Evolutionary conservation across 1,140 invertebrate species (phyloP).

Genomic region (Saxidomus purpurata): DNA sequence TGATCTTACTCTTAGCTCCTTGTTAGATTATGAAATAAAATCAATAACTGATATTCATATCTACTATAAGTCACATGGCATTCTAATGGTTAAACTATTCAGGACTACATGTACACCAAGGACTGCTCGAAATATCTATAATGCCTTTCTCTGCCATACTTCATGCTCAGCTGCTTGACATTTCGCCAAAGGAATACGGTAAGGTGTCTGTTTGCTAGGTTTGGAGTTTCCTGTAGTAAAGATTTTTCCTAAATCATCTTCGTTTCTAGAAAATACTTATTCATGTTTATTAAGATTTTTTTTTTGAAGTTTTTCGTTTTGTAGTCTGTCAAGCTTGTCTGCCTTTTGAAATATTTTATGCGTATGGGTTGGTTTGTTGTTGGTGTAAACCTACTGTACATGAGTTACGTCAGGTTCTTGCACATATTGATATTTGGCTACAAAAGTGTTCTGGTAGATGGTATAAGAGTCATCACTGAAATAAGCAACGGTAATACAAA

Average conservation of each 20-base stretch:
- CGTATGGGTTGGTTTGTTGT: background rate
- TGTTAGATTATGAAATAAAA: no score
- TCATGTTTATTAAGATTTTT: slow-evolving; percentile 43
- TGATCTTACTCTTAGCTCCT: no score
- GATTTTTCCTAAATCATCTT: no score
- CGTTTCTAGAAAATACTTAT: no score
- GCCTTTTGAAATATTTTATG: background rate
- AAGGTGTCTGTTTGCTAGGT: slow-evolving; percentile 19
- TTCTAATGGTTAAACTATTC: no score
- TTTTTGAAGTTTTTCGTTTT: background rate
- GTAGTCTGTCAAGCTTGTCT: background rate
- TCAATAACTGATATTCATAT: no score
- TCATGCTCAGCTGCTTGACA: slow-evolving; percentile 12
- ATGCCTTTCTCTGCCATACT: slow-evolving; percentile 64
- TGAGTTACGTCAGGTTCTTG: background rate
- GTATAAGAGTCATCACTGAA: background rate
- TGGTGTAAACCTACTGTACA: background rate
- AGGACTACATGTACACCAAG: no score
- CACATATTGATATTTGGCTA: no score
- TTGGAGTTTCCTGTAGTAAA: slow-evolving; percentile 16
- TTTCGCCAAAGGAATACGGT: slow-evolving; percentile 31
- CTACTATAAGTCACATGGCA: no score
- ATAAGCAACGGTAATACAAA: background rate
- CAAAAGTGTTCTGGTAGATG: slow-evolving; percentile 28
- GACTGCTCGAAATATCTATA: slow-evolving; percentile 82